Conservation (phyloP, 2,113 vertebrate genomes). For the Halichoeres trimaculatus region DNA sequence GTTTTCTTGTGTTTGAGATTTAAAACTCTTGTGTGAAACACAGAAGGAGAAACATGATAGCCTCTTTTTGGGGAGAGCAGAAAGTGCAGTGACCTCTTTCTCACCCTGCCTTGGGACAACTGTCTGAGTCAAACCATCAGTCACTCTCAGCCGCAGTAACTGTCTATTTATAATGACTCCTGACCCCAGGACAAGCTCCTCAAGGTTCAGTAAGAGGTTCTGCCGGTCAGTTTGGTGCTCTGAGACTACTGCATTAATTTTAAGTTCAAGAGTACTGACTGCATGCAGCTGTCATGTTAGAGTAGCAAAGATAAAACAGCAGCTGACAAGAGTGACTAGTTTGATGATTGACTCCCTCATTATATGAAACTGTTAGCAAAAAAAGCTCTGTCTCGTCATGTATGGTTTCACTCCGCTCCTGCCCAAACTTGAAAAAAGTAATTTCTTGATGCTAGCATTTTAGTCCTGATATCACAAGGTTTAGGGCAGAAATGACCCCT, state of each 20-base stretch:
- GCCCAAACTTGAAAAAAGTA: too few species aligned
- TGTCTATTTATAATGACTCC: constrained; percentile 17
- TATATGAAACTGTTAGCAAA: too few species aligned
- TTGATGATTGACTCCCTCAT: too few species aligned
- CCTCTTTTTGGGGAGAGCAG: constrained; percentile 6
- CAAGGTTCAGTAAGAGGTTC: constrained; percentile 27
- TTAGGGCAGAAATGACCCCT: too few species aligned
- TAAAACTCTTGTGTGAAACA: not conserved
- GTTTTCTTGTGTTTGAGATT: not conserved
- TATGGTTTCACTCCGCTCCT: too few species aligned
- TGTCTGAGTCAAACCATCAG: constrained; percentile 50
- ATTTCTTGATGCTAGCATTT: too few species aligned
- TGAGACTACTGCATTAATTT: not conserved
- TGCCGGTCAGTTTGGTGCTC: not conserved
- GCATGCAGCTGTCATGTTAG: too few species aligned
- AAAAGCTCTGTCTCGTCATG: too few species aligned
- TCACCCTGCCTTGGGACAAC: constrained; percentile 24
- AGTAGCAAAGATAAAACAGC: too few species aligned
- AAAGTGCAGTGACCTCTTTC: constrained; percentile 19
- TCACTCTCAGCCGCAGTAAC: constrained; percentile 48
- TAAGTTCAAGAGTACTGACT: too few species aligned
- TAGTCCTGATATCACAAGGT: too few species aligned
- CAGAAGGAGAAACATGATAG: constrained; percentile 1
- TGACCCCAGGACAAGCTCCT: constrained; percentile 23
- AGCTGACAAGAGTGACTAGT: too few species aligned